Percentiles rank a stretch among this genome's conserved stretches.
These are phyloP conservation scores for Eledona agricola DNA, from an alignment of 2,888 invertebrate genomes.

Conservation along the genomic window DNA sequence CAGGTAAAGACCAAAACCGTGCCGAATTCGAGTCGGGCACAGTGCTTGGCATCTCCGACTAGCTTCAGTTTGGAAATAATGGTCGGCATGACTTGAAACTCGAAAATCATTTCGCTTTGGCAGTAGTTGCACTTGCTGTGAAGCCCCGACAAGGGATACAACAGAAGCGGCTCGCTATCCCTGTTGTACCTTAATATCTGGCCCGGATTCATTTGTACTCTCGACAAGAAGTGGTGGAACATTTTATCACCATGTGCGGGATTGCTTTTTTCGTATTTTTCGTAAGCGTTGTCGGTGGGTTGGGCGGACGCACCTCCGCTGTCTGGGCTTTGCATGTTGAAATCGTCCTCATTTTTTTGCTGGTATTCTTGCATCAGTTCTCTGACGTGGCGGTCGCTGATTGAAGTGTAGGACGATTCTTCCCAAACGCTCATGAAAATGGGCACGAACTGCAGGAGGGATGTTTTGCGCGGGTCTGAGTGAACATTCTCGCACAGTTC, in stretches of 20 bases:
- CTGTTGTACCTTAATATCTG: conserved; percentile 86
- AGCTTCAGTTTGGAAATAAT: conserved; percentile 76
- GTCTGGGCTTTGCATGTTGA: conserved; percentile 26
- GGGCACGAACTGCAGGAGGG: conserved; percentile 60
- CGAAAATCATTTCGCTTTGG: conserved; percentile 77
- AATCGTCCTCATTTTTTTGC: conserved; percentile 61
- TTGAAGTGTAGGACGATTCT: conserved; percentile 57
- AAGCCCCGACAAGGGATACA: conserved; percentile 72
- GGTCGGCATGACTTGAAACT: conserved; percentile 85
- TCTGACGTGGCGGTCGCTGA: conserved; percentile 67
- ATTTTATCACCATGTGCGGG: conserved; percentile 85
- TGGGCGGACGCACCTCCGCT: conserved; percentile 15
- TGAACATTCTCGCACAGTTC: conserved; percentile 56
- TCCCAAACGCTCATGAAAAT: conserved; percentile 71
- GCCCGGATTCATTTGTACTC: conserved; percentile 78
- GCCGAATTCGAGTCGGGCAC: conserved; percentile 78
- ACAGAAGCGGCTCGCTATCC: conserved; percentile 72
- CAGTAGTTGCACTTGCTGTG: conserved; percentile 73
- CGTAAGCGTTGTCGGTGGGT: conserved; percentile 62
- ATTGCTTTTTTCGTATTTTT: conserved; percentile 80
- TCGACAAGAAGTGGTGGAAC: conserved; percentile 81
- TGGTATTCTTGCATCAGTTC: conserved; percentile 72
- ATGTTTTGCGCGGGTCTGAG: conserved; percentile 39
- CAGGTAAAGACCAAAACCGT: conserved; percentile 89
- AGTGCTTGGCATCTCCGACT: conserved; percentile 63